Conservation (phyloP, 1,140 invertebrate genomes). For the Cheumatopsyche charites region DNA sequence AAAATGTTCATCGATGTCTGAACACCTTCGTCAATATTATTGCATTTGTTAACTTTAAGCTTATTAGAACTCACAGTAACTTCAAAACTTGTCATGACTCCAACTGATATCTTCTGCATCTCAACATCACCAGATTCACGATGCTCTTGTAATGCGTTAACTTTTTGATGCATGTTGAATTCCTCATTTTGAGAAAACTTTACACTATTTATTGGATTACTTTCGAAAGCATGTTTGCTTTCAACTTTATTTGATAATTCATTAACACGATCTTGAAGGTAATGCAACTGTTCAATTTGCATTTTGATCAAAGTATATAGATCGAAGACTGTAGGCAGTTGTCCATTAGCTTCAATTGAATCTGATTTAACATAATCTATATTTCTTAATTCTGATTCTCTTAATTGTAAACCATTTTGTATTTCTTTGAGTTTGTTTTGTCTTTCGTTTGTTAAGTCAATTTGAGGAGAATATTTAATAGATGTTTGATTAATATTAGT, state of each 20-base stretch:
- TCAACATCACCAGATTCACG: not conserved
- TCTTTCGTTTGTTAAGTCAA: not conserved
- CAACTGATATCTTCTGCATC: conserved; percentile 26
- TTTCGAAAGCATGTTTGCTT: not conserved
- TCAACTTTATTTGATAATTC: conserved; percentile 5
- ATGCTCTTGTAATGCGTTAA: not conserved
- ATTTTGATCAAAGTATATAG: conserved; percentile 25
- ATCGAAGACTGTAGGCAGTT: conserved; percentile 7
- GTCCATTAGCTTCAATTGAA: not conserved
- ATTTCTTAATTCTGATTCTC: not conserved
- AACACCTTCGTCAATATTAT: conserved; percentile 21
- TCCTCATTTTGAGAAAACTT: not conserved
- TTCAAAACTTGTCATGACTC: conserved; percentile 34
- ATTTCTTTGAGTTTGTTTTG: not conserved
- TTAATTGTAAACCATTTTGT: not conserved
- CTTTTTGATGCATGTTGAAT: not conserved
- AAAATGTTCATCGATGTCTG: conserved; percentile 13
- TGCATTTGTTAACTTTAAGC: not conserved
- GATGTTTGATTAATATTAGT: too few relatives aligned
- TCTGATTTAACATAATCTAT: not conserved
- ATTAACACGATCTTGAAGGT: conserved; percentile 15
- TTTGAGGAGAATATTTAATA: not conserved
- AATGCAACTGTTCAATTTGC: conserved; percentile 25
- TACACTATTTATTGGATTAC: not conserved
- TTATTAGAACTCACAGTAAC: conserved; percentile 18